Base-by-base conservation (phyloP, 2,797 vertebrate genomes). In the Melanotaenia boesemani region DNA sequence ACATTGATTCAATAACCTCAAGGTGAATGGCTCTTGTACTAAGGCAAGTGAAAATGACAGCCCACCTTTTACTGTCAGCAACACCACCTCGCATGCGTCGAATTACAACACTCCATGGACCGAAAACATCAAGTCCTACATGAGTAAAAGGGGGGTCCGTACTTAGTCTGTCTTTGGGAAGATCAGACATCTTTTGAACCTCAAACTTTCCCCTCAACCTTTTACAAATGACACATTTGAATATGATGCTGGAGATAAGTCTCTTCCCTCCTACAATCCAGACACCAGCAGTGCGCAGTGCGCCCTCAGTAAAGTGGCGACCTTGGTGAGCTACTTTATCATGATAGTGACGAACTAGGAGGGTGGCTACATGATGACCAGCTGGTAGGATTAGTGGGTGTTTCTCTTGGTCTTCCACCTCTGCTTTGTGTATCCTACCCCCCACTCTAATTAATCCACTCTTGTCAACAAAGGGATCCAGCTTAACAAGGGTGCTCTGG, bases 221-320 rank as follows among this genome's bases (percentile, higher is more conserved):
- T 4, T 10, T 60, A 60, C 57, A 70, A 9, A n/a, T 50, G 0
- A 70, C 44, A 37, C 57, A 70, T 7, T 61, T 56, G 9, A 20
- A 16, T 4, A 70, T 26, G 0, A 52, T 37, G 32, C 32, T 37
- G 13, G 57, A 18, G 1, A 60, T 52, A 2, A 36, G 44, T 13
- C 67, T 70, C 44, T 11, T 34, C 3, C 4, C 57, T 26, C 57
- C 57, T 0, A 70, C 57, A 3, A 70, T 61, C 67, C 67, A 70
- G 4, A 70, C 1, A 1, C 41, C 54, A 4, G 66, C 30, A 0
- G 41, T 60, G n/a, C 44, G 30, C 0, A 61, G 16, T 0, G 37
- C 36, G 16, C 55, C 15, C 8, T 73, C 56, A 8, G 56, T 66
- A 2, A 66, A 73, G 9, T 66, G 71, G 5, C 13, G 57, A 16